These are phyloP conservation scores for Andricus curvator DNA, from an alignment of 2,888 invertebrate genomes.

Conservation along the genomic window DNA sequence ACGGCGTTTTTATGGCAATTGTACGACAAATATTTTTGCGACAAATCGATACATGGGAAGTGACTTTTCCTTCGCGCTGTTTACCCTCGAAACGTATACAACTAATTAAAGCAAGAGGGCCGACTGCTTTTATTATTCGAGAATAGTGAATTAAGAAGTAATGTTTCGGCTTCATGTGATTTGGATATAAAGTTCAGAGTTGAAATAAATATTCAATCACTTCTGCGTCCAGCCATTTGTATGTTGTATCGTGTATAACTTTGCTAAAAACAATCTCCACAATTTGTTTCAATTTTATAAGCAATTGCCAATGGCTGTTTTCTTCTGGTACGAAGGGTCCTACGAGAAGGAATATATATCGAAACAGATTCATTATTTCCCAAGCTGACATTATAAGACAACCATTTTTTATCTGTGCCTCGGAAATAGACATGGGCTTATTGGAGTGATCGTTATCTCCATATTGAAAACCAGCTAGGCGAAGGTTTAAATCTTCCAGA, in stretches of 20 bases:
- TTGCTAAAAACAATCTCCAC: too few relatives aligned
- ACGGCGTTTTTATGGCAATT: too few relatives aligned
- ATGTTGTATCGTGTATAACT: too few relatives aligned
- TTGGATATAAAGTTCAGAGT: too few relatives aligned
- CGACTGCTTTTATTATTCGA: neutral
- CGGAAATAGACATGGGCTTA: slow-evolving; percentile 5
- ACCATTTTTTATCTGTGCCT: neutral
- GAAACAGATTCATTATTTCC: neutral
- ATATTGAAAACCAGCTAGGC: slow-evolving; percentile 4
- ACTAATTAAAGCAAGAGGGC: slow-evolving; percentile 1
- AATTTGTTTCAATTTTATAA: too few relatives aligned
- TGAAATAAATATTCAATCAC: neutral
- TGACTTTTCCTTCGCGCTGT: slow-evolving; percentile 48
- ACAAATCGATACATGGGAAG: too few relatives aligned
- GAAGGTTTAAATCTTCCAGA: slow-evolving; percentile 5
- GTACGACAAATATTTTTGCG: too few relatives aligned
- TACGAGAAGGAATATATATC: too few relatives aligned
- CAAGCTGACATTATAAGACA: slow-evolving; percentile 5
- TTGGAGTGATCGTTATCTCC: slow-evolving; percentile 9
- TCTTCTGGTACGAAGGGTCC: too few relatives aligned
- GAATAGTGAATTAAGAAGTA: slow-evolving; percentile 11
- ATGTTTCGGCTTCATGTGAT: neutral
- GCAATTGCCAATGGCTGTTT: too few relatives aligned
- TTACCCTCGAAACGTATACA: slow-evolving; percentile 47
- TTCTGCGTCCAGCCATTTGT: neutral